phyloP scores from a whole-genome alignment of 2,797 vertebrate species.

The Sparidentex hasta region DNA sequence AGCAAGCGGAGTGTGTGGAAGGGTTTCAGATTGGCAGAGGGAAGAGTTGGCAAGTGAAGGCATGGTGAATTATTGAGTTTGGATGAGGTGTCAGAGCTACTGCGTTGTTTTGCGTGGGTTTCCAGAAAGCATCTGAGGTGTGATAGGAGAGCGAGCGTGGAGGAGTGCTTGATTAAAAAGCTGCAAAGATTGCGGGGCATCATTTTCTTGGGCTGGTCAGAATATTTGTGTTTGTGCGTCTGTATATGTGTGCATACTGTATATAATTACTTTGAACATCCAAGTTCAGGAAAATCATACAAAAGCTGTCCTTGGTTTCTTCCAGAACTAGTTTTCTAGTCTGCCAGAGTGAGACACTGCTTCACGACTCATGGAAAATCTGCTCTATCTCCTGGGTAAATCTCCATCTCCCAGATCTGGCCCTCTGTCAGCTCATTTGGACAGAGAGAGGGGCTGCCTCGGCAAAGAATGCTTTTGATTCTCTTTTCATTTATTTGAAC shows the following conservation, averaged over 20 bases:
- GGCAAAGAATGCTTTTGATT: slow-evolving; percentile 94
- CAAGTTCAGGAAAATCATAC: slow-evolving; percentile 61
- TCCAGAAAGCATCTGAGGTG: slow-evolving; percentile 78
- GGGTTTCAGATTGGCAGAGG: slow-evolving; percentile 77
- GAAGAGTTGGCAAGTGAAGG: slow-evolving; percentile 77
- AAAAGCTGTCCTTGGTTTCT: slow-evolving; percentile 63
- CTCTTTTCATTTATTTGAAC: slow-evolving; percentile 98
- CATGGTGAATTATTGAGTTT: slow-evolving; percentile 80
- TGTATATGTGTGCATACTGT: slow-evolving; percentile 51
- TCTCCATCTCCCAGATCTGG: slow-evolving; percentile 90
- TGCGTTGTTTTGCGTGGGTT: slow-evolving; percentile 72
- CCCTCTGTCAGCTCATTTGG: slow-evolving; percentile 94
- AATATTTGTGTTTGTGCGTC: slow-evolving; percentile 60
- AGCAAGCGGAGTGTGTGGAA: slow-evolving; percentile 71
- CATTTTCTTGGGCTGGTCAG: slow-evolving; percentile 62
- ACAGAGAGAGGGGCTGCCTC: slow-evolving; percentile 88
- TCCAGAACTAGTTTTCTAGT: slow-evolving; percentile 57
- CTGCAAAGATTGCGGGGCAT: slow-evolving; percentile 59
- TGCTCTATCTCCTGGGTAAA: slow-evolving; percentile 79
- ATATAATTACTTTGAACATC: slow-evolving; percentile 65
- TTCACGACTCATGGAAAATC: slow-evolving; percentile 78
- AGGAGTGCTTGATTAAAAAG: slow-evolving; percentile 78
- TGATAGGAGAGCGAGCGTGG: slow-evolving; percentile 68
- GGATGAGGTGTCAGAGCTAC: slow-evolving; percentile 78
- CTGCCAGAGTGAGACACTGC: slow-evolving; percentile 72